Base-by-base conservation (phyloP, 2,797 vertebrate species). In the Parauchenoglanis punctatus region DNA sequence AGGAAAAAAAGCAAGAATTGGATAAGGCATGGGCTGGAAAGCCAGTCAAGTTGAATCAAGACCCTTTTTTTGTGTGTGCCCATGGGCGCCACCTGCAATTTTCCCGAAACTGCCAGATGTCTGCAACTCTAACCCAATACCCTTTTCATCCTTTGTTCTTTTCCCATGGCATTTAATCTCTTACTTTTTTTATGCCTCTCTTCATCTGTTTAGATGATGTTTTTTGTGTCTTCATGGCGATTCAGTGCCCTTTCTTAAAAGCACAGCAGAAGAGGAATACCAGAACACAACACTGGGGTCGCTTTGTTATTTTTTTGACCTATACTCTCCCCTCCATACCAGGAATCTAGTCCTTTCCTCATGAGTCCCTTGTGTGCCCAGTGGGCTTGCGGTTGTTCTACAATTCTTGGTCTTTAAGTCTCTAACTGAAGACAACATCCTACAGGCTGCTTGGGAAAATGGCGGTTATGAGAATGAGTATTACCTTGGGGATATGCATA, bases 201-300 rank as follows among this genome's bases (percentile, higher is more conserved):
- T 75, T 70, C 25, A 67, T 73, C 83, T 35, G 56, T 88, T 87
- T 84, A 76, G 81, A 76, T 54, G 6, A n/a, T n/a, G 11, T 54
- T 73, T 73, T 81, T 23, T 31, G 2, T 1, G 18, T 65, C 3
- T 77, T 78, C n/a, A 31, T 67, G 59, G 18, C 2, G 44, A 68
- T 85, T 61, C 63, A 15, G 54, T 82, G 81, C 83, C 76, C 76
- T 86, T 88, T 88, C 85, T 86, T 84, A 87, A 86, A 44, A 83
- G 76, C 86, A 86, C 13, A 18, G n/a, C 52, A 77, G 86, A 44
- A 65, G 18, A 58, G 85, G 49, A 83, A 52, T 84, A 78, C 67
- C 80, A 46, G 6, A 58, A 28, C 68, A 81, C 58, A 73, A 63
- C 83, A 56, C n/a, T 20, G 7, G 52, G 72, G 80, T 86, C 86